Evolutionary conservation across 2,888 invertebrate species (phyloP).

Genomic region (Timema podura): DNA sequence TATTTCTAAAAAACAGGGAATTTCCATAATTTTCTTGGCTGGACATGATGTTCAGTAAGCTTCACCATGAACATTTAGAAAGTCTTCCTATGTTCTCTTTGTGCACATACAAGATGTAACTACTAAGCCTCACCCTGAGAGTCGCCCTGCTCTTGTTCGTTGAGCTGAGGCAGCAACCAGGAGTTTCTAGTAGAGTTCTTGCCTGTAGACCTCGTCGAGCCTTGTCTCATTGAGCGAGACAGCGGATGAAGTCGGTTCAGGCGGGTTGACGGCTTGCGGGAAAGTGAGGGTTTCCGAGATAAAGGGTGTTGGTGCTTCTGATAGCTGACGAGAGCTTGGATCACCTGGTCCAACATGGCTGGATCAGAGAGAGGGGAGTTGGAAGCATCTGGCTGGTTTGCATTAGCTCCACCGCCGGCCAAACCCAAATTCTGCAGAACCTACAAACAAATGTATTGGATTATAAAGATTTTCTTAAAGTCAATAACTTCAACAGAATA

Average conservation of each 20-base stretch:
- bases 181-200: conserved; percentile 20
- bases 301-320: conserved; percentile 17
- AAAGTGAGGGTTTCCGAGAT: not conserved
- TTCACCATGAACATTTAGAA: too few species aligned
- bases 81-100: too few species aligned
- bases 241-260: conserved; percentile 44
- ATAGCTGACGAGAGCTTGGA: conserved; percentile 26
- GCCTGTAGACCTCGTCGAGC: conserved; percentile 23
- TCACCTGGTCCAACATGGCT: conserved; percentile 27
- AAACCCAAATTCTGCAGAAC: conserved; percentile 7
- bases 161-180: conserved; percentile 18
- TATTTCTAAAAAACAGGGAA: too few species aligned
- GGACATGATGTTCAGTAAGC: too few species aligned
- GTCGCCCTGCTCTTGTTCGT: conserved; percentile 12
- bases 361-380: conserved; percentile 47
- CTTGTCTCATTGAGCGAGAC: conserved; percentile 42
- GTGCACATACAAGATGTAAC: too few species aligned
- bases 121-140: conserved; percentile 20
- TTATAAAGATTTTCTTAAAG: too few species aligned
- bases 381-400: not conserved
- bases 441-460: not conserved
- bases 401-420: not conserved
- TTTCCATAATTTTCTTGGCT: too few species aligned
- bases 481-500: too few species aligned
- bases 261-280: conserved; percentile 37